These are phyloP conservation scores for Deilephila porcellus DNA, from an alignment of 2,888 invertebrate species.

Conservation along the genomic window DNA sequence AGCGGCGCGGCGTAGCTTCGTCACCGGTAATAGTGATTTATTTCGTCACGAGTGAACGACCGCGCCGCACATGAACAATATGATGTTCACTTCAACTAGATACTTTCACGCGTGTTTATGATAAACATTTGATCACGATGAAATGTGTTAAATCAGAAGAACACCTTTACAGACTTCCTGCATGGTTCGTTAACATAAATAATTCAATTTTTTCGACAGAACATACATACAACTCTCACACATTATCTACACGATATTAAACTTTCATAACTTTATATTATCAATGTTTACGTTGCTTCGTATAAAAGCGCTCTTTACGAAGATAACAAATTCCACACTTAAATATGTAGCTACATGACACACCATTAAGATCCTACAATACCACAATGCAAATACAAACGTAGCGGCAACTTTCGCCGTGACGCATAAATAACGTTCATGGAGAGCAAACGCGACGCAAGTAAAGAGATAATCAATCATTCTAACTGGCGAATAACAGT, in stretches of 20 bases:
- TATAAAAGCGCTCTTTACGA: not conserved
- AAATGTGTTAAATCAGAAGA: slow-evolving; percentile 3
- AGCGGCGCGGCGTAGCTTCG: slow-evolving; percentile 33
- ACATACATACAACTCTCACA: not conserved
- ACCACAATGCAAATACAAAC: slow-evolving; percentile 34
- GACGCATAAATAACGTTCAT: slow-evolving; percentile 39
- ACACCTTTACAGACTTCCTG: slow-evolving; percentile 3
- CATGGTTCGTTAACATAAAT: not conserved
- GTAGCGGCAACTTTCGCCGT: slow-evolving; percentile 44
- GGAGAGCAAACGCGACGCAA: slow-evolving; percentile 38
- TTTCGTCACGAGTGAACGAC: slow-evolving; percentile 56
- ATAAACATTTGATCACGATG: slow-evolving; percentile 17
- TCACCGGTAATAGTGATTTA: slow-evolving; percentile 47
- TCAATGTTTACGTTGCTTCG: not conserved
- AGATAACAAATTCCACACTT: not conserved
- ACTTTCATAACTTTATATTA: not conserved
- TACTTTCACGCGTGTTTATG: slow-evolving; percentile 40
- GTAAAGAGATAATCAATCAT: slow-evolving; percentile 49
- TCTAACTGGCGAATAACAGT: slow-evolving; percentile 48
- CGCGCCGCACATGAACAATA: slow-evolving; percentile 38
- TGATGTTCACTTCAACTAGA: slow-evolving; percentile 44
- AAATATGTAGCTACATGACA: not conserved
- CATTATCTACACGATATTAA: not conserved
- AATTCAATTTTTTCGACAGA: not conserved
- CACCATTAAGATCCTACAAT: slow-evolving; percentile 12